These are phyloP conservation scores for Ecliptopera silaceata DNA, from an alignment of 2,888 invertebrate genomes.

Conservation along the genomic window DNA sequence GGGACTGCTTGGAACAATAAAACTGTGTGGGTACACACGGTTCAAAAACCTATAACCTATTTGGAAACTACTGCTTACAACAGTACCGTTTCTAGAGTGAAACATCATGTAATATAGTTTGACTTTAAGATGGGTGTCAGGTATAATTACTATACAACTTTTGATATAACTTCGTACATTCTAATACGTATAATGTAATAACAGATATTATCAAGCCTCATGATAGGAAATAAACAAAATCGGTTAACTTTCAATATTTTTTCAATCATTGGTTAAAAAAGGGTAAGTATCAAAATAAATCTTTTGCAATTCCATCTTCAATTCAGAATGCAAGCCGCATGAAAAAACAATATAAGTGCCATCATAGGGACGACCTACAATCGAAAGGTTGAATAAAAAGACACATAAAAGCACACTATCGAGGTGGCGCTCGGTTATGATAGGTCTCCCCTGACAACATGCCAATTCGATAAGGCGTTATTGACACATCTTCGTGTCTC, in stretches of 20 bases:
- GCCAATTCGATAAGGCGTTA: slow-evolving; percentile 74
- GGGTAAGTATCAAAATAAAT: slow-evolving; percentile 12
- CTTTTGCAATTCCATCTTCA: slow-evolving; percentile 15
- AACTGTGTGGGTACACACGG: slow-evolving; percentile 47
- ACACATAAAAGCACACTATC: slow-evolving; percentile 34
- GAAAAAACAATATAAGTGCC: slow-evolving; percentile 15
- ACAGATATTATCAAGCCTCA: not conserved
- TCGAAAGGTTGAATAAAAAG: slow-evolving; percentile 30
- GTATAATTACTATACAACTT: not conserved
- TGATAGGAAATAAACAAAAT: not conserved
- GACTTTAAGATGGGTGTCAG: not conserved
- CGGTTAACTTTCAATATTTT: too few relatives aligned
- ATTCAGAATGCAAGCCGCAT: slow-evolving; percentile 11
- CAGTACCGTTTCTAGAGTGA: slow-evolving; percentile 2
- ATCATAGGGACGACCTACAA: slow-evolving; percentile 27
- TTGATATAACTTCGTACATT: too few relatives aligned
- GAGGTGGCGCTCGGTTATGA: slow-evolving; percentile 38
- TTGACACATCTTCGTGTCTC: slow-evolving; percentile 53
- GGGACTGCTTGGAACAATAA: slow-evolving; percentile 67
- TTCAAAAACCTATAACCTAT: slow-evolving; percentile 56
- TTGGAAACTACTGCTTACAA: slow-evolving; percentile 26
- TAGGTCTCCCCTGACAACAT: slow-evolving; percentile 49
- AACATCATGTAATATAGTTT: not conserved
- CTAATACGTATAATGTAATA: too few relatives aligned
- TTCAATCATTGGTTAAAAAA: not conserved